A percentile compares a stretch with the other conserved stretches of the same genome.
Evolutionary conservation across 1,140 invertebrate genomes (phyloP).

Genomic region (Dolichoris vasculosae): DNA sequence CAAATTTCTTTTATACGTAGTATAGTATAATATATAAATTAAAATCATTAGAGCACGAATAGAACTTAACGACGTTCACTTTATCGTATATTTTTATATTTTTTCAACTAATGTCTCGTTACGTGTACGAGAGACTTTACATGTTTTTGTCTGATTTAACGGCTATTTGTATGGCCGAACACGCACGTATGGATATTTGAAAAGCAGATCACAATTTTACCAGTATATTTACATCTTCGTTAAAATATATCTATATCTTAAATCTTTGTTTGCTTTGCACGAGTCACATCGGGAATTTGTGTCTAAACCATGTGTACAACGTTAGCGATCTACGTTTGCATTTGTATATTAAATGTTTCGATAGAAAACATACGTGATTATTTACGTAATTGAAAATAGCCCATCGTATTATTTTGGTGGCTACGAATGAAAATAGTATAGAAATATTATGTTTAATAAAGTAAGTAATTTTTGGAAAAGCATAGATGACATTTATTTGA

Average conservation of each 20-base stretch:
- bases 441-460: no score
- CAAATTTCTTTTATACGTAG: no score
- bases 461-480: no score
- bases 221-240: conserved; percentile 27
- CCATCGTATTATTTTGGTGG: background rate
- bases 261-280: conserved; percentile 9
- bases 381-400: background rate
- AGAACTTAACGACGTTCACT: background rate
- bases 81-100: background rate
- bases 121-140: background rate
- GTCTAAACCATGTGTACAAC: background rate
- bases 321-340: background rate
- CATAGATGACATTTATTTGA: no score
- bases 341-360: conserved; percentile 7
- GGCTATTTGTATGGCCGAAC: background rate
- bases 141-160: background rate
- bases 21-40: no score
- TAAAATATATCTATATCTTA: conserved; percentile 25
- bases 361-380: background rate
- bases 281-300: conserved; percentile 21
- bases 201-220: conserved; percentile 30
- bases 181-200: background rate
- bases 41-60: background rate
- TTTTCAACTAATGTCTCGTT: background rate
- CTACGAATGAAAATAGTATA: no score